These are phyloP conservation scores for Alectoris magna DNA, from an alignment of 2,797 vertebrate species.

Conservation along the genomic window DNA sequence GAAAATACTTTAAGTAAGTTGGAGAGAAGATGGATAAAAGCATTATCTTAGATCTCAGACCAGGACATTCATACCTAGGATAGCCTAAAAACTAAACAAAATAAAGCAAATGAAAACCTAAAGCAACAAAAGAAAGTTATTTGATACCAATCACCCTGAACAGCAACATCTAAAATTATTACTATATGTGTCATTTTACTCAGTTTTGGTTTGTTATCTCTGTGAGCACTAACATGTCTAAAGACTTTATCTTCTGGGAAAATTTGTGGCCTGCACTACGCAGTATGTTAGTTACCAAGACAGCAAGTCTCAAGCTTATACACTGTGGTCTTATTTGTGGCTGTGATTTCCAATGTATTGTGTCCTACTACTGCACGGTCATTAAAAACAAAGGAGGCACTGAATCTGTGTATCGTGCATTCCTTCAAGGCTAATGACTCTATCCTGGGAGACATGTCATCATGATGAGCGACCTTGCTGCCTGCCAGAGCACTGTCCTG, in stretches of 20 bases:
- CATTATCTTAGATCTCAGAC: conserved; percentile 56
- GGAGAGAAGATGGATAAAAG: conserved; percentile 56
- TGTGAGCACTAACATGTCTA: neutral
- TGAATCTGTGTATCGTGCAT: neutral
- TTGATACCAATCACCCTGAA: neutral
- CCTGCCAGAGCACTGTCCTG: rapidly evolving
- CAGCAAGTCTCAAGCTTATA: neutral
- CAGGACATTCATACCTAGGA: conserved; percentile 42
- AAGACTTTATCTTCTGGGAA: neutral
- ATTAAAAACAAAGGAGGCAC: neutral
- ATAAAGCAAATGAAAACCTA: neutral
- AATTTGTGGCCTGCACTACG: neutral
- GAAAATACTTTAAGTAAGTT: conserved; percentile 64
- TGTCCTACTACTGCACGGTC: neutral
- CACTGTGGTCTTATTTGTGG: neutral
- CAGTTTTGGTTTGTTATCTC: neutral
- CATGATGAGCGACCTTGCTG: neutral
- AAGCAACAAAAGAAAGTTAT: conserved; percentile 3
- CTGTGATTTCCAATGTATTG: neutral
- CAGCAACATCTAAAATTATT: neutral
- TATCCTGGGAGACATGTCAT: neutral
- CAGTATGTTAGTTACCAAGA: neutral
- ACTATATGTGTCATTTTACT: neutral
- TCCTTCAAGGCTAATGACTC: neutral
- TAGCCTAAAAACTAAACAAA: neutral